Conservation (phyloP, 2,888 invertebrate genomes). For the Epicampocera succincta region DNA sequence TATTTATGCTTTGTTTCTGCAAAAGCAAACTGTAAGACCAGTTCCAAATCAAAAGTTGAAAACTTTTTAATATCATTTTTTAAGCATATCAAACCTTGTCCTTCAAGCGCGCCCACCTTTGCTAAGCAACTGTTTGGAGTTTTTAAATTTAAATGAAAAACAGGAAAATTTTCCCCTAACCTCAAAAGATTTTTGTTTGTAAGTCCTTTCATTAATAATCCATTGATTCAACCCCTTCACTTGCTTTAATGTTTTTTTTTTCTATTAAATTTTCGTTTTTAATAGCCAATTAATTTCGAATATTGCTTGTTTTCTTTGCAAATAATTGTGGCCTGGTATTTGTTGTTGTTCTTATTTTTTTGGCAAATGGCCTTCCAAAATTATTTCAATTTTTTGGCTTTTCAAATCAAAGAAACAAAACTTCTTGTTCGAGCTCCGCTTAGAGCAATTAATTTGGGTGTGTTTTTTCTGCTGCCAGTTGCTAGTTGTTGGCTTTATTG, state of each 20-base stretch:
- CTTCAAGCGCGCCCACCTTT: too few species aligned
- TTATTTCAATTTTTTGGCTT: conserved; percentile 10
- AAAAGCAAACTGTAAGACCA: too few species aligned
- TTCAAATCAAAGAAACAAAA: conserved; percentile 32
- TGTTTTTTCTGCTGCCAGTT: not conserved
- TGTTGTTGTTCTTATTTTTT: conserved; percentile 15
- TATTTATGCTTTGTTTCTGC: too few species aligned
- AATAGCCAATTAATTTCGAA: conserved; percentile 36
- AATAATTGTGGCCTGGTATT: conserved; percentile 11
- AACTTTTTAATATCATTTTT: too few species aligned
- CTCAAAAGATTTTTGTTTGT: conserved; percentile 1
- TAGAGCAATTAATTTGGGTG: conserved; percentile 50
- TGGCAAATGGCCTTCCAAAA: conserved; percentile 54
- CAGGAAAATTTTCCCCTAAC: conserved; percentile 21
- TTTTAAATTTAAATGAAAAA: not conserved
- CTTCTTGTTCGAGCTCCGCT: conserved; percentile 15
- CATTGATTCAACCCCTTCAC: conserved; percentile 31
- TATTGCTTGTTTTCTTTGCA: conserved; percentile 35
- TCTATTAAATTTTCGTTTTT: conserved; percentile 3
- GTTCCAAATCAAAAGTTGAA: too few species aligned
- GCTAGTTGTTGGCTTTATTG: conserved; percentile 15
- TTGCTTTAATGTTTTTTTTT: conserved; percentile 2
- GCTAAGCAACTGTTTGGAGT: too few species aligned
- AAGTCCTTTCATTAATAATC: conserved; percentile 24
- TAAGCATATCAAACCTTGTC: too few species aligned